Base-by-base conservation (phyloP, 2,888 invertebrate species). In the Alitta virens region DNA sequence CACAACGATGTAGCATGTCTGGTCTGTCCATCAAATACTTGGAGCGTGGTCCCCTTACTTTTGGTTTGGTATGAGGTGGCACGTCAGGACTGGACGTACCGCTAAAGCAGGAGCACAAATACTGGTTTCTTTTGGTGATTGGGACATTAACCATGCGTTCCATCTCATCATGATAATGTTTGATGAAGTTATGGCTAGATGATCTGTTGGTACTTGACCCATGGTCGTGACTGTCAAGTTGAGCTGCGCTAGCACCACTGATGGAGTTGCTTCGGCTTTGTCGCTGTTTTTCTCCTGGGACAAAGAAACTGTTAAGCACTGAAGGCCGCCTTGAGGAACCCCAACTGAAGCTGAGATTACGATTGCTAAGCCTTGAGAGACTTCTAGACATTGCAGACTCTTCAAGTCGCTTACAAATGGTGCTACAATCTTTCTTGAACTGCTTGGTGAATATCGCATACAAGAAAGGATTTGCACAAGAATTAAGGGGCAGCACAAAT, bases 371-470 rank as follows among this genome's bases (percentile, higher is more conserved):
- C 21, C 75, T 70, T 25, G 75, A 74, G 50, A 77, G 72, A 62
- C 74, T 74, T 5, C 76, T 65, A 16, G 74, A 72, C 43, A 76
- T 71, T n/a, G 75, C 72, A 2, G 76, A 74, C 60, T 79, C 96
- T 82, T 97, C 96, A 73, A 97, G 93, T 23, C 95, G 91, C 81
- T 95, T 94, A 84, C 95, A 96, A 63, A 96, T 90, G 80, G 93
- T 88, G 2, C 95, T 91, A 84, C 96, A 96, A 84, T 97, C 96
- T 83, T 94, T 94, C 83, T 96, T 96, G 83, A 96, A 96, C 82
- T 96, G 95, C 80, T 97, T 96, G 7, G 97, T 97, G 76, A 97
- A 88, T 72, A 97, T 96, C 56, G 97, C 97, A 82, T 98, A 98
- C 27, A 98, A 87, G 82, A 97, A 97, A 0, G 98, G 98, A 84